These are phyloP conservation scores for Zaprionus obscuricornis DNA, from an alignment of 2,888 invertebrate species.

Conservation along the genomic window DNA sequence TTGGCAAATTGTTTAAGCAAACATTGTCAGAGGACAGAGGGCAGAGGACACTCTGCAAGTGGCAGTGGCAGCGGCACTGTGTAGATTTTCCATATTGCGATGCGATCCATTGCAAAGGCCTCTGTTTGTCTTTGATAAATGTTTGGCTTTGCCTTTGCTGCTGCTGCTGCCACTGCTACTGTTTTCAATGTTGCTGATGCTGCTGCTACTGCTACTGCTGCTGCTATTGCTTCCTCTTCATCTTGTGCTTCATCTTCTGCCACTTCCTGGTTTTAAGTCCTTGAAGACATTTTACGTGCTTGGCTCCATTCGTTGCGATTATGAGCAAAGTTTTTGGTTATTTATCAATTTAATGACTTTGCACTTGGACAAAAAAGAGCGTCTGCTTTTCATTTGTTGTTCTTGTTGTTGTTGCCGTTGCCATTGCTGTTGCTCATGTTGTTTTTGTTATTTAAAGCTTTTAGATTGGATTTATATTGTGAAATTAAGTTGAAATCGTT, in stretches of 20 bases:
- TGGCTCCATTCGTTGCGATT: constrained; percentile 53
- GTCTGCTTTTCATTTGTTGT: constrained; percentile 7
- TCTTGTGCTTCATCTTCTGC: background rate
- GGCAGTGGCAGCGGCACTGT: no score
- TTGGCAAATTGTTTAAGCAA: constrained; percentile 63
- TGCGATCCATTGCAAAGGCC: constrained; percentile 31
- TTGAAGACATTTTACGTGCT: constrained; percentile 47
- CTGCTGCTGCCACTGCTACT: no score
- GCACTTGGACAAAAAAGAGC: constrained; percentile 40
- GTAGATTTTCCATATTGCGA: constrained; percentile 1
- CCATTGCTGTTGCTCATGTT: background rate
- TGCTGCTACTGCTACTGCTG: background rate
- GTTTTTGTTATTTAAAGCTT: constrained; percentile 52
- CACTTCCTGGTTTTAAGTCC: constrained; percentile 21
- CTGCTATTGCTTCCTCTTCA: background rate
- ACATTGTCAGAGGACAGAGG: constrained; percentile 33
- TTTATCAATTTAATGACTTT: constrained; percentile 76
- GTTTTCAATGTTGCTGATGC: no score
- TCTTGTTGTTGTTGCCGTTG: background rate
- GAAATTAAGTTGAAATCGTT: constrained; percentile 51
- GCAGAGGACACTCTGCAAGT: background rate
- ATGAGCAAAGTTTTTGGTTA: constrained; percentile 73
- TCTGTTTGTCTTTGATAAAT: constrained; percentile 58
- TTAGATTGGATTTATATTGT: constrained; percentile 67
- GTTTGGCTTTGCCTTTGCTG: constrained; percentile 37